Base-by-base conservation (phyloP, 2,888 invertebrate species). In the Rutpela maculata region DNA sequence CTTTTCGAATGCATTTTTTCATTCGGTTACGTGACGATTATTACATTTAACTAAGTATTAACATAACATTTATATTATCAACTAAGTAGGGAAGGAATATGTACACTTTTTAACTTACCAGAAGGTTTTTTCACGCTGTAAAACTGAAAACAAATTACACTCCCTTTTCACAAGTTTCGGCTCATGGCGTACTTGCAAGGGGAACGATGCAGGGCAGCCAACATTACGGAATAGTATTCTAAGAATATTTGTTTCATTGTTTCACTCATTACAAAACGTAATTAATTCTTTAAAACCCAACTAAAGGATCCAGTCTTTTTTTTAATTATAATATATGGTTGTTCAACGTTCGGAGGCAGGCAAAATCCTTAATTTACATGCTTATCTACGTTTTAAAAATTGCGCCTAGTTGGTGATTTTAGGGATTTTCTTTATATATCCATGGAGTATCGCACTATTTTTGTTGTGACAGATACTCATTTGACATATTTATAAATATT, bases 111-210 rank as follows among this genome's bases (percentile, higher is more conserved):
- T 18, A 17, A 78, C 81, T 81, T 75, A 81, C 81, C 73, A 74
- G 60, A 78, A 72, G 71, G 68, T 69, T 63, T 74, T 72, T 70
- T 77, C 70, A 73, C 77, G 68, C 68, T 75, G 74, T 81, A 85
- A 86, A 87, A 86, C 84, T 85, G 80, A 85, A 88, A 87, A 87
- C 87, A 88, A 87, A 87, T 87, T 84, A 84, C 88, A 87, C 87
- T 87, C 87, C 88, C 88, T 89, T 88, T 87, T 88, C 86, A 88
- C 85, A 86, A 88, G 82, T 85, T 84, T 85, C 85, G 87, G 87
- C 87, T 88, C 89, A 89, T 89, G 89, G 89, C 89, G 89, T 88
- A 88, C 84, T 84, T 73, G 73, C 66, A 74, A 66, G 50, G 68
- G 75, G 77, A 75, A 81, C 69, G 73, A 80, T 78, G 55, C 79